Evolutionary conservation across 92 coral and sea anemone species (phyloP).

Genomic region (Anthopleura xanthogrammica): DNA sequence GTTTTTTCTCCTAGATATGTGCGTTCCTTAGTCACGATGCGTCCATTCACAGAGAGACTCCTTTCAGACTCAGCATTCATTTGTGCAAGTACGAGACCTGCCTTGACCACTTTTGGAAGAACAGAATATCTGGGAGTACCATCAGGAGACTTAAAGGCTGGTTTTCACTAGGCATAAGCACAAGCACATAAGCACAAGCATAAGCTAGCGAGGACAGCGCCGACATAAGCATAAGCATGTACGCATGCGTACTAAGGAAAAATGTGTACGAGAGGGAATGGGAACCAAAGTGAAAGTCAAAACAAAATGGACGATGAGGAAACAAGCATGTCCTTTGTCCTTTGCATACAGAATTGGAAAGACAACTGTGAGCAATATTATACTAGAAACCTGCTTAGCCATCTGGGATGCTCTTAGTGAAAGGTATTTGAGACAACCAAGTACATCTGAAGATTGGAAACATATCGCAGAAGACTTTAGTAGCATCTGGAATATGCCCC

Average conservation of each 20-base stretch:
- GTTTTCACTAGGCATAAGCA: not conserved
- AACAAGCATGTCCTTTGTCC: conserved; percentile 22
- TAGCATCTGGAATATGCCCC: conserved; percentile 69
- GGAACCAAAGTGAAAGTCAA: conserved; percentile 4
- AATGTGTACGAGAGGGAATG: conserved; percentile 7
- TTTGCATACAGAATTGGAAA: conserved; percentile 28
- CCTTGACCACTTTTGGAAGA: conserved; percentile 40
- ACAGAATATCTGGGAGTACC: conserved; percentile 36
- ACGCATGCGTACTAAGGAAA: conserved; percentile 21
- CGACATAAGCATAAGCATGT: conserved; percentile 36
- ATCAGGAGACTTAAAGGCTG: conserved; percentile 23
- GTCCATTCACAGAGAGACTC: too few relatives aligned
- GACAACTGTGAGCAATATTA: conserved; percentile 22
- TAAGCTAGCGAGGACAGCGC: conserved; percentile 33
- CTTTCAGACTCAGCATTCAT: conserved; percentile 55
- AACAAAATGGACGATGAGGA: conserved; percentile 36
- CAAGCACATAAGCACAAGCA: conserved; percentile 16
- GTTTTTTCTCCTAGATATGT: too few relatives aligned
- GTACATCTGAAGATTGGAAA: conserved; percentile 49
- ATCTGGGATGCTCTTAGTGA: conserved; percentile 39
- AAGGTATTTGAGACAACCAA: conserved; percentile 5
- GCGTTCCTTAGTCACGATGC: too few relatives aligned
- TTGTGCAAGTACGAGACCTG: conserved; percentile 47
- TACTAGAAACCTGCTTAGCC: conserved; percentile 50
- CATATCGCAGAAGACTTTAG: conserved; percentile 53